Conservation (phyloP, 2,888 invertebrate genomes). For the Perizoma flavofasciatum region DNA sequence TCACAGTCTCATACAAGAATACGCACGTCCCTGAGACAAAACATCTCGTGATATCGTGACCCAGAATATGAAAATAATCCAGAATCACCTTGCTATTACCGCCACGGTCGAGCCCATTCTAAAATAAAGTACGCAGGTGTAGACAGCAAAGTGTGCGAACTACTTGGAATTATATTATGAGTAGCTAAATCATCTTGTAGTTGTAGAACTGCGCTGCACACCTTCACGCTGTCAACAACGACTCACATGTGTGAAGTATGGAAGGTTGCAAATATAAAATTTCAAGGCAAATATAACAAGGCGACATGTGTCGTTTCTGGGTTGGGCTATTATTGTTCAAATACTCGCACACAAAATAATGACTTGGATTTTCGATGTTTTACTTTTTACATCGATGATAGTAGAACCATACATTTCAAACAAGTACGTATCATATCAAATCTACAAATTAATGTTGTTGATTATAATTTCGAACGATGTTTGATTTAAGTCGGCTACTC, state of each 20-base stretch:
- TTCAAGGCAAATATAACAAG: conserved; percentile 49
- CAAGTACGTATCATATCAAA: neutral
- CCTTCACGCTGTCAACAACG: conserved; percentile 47
- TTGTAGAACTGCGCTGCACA: neutral
- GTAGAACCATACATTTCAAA: neutral
- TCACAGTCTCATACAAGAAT: conserved; percentile 49
- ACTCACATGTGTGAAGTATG: conserved; percentile 47
- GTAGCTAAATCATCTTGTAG: conserved; percentile 27
- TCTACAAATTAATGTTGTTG: conserved; percentile 6
- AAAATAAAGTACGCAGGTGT: conserved; percentile 79
- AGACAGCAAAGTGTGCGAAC: conserved; percentile 56
- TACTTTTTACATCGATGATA: conserved; percentile 37
- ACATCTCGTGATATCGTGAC: conserved; percentile 61
- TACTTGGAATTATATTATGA: conserved; percentile 53
- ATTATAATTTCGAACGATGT: conserved; percentile 1
- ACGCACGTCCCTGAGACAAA: conserved; percentile 75
- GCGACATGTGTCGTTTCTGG: conserved; percentile 42
- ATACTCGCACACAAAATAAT: conserved; percentile 29
- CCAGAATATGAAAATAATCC: conserved; percentile 80
- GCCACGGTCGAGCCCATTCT: conserved; percentile 69
- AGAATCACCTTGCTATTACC: conserved; percentile 73
- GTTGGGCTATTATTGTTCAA: conserved; percentile 39
- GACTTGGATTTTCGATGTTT: conserved; percentile 37
- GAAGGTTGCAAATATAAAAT: conserved; percentile 43
- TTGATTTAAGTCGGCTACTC: neutral